A percentile compares a stretch with the other conserved stretches of the same genome.
phyloP scores from a whole-genome alignment of 2,888 invertebrate species.

The Drosophila tripunctata region DNA sequence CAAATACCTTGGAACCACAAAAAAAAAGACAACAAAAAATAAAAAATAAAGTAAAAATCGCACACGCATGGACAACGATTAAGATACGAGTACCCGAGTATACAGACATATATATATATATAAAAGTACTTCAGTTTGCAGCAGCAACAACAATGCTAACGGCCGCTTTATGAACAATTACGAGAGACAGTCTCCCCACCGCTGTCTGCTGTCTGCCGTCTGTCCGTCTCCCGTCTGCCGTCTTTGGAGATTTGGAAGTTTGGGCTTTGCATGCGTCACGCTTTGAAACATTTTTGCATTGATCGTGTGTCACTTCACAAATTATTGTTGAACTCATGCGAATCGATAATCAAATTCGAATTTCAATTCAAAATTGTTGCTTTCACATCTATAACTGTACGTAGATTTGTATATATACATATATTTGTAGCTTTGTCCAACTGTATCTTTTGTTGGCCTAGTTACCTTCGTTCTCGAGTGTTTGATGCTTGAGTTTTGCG shows the following conservation, averaged over 20 bases:
- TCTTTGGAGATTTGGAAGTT: conserved; percentile 16
- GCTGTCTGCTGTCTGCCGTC: not conserved
- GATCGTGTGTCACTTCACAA: conserved; percentile 59
- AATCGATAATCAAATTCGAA: conserved; percentile 41
- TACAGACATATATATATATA: too few relatives aligned
- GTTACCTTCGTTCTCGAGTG: conserved; percentile 78
- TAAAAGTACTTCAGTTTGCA: conserved; percentile 55
- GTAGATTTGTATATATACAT: conserved; percentile 29
- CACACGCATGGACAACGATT: conserved; percentile 75
- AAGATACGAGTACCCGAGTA: conserved; percentile 59
- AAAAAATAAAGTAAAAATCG: too few relatives aligned
- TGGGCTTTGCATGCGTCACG: conserved; percentile 73
- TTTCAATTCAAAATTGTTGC: conserved; percentile 21
- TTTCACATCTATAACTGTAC: conserved; percentile 39
- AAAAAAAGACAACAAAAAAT: conserved; percentile 17
- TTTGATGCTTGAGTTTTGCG: conserved; percentile 35
- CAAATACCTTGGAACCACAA: conserved; percentile 75
- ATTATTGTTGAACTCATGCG: conserved; percentile 54
- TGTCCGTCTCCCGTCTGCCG: not conserved
- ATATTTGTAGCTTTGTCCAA: conserved; percentile 23
- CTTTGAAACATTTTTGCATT: conserved; percentile 31
- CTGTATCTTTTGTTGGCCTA: conserved; percentile 55
- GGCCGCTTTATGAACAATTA: conserved; percentile 80
- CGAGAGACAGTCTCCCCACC: conserved; percentile 32
- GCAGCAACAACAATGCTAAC: conserved; percentile 65